Conservation (phyloP, 2,888 invertebrate genomes). For the Craniophora ligustri region DNA sequence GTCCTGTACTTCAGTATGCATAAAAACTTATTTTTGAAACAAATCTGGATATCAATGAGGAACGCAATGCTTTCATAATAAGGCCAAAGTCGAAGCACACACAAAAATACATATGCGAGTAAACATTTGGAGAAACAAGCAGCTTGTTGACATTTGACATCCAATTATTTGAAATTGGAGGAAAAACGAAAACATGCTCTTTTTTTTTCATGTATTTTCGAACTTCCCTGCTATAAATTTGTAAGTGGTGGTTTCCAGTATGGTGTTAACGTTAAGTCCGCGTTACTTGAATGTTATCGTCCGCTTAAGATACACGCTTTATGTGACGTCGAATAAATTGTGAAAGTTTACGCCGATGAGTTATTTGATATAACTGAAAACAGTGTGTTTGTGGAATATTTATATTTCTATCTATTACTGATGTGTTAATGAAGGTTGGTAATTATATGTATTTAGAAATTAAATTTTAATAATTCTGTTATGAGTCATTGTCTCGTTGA, state of each 20-base stretch:
- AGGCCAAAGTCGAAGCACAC: no score
- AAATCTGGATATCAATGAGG: no score
- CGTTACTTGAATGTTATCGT: slow-evolving; percentile 45
- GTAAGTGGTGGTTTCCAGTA: slow-evolving; percentile 21
- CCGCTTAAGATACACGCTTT: slow-evolving; percentile 44
- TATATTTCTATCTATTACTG: background rate
- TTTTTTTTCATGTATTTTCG: slow-evolving; percentile 4
- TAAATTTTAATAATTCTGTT: no score
- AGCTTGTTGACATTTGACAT: background rate
- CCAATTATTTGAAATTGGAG: background rate
- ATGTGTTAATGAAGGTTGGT: background rate
- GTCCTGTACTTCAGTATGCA: no score
- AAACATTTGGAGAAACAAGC: background rate
- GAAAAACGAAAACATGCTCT: slow-evolving; percentile 1
- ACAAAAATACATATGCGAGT: no score
- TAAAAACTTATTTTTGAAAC: no score
- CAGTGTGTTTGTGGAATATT: background rate
- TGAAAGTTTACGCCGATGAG: slow-evolving; percentile 7
- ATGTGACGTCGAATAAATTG: slow-evolving; percentile 4
- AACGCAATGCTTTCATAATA: no score
- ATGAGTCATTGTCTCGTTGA: no score
- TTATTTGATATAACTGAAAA: no score
- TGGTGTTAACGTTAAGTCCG: slow-evolving; percentile 23
- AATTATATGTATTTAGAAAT: no score
- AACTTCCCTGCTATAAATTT: slow-evolving; percentile 9